Conservation (phyloP, 2,797 vertebrate genomes). For the Bufotes viridis region DNA sequence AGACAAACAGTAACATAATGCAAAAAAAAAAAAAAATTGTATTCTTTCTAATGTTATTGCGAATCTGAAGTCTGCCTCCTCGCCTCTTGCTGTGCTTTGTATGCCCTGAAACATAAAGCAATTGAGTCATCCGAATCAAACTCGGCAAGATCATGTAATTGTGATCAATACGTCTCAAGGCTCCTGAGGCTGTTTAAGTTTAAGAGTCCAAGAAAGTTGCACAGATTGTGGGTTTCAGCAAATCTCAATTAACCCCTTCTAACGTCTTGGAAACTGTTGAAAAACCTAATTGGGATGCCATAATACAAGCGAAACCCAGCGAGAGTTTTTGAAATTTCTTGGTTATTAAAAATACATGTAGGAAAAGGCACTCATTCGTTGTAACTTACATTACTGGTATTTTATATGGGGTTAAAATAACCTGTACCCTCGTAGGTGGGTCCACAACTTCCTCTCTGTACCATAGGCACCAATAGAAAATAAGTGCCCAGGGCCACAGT, state of each 20-base stretch:
- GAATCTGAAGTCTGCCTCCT: constrained; percentile 4
- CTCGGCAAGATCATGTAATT: constrained; percentile 56
- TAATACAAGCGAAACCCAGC: neutral
- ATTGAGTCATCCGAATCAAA: constrained; percentile 52
- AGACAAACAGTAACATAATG: constrained; percentile 29
- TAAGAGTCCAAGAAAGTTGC: constrained; percentile 57
- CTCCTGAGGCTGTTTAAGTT: constrained; percentile 59
- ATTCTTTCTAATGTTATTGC: neutral
- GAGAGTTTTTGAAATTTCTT: neutral
- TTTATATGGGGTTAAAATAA: neutral
- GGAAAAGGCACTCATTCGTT: neutral
- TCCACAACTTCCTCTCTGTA: neutral
- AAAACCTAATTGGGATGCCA: neutral
- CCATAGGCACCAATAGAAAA: no score
- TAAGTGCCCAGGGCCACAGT: neutral
- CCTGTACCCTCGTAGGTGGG: no score
- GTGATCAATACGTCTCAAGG: constrained; percentile 56
- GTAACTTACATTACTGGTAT: neutral
- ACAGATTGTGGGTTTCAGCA: constrained; percentile 52
- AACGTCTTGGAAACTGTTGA: neutral
- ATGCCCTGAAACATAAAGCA: constrained; percentile 58
- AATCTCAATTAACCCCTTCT: constrained; percentile 58
- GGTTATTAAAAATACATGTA: neutral
- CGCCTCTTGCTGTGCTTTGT: constrained; percentile 46
- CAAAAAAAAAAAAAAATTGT: neutral